Conservation (phyloP, 2,888 invertebrate genomes). For the Drosophila nr. fundita region DNA sequence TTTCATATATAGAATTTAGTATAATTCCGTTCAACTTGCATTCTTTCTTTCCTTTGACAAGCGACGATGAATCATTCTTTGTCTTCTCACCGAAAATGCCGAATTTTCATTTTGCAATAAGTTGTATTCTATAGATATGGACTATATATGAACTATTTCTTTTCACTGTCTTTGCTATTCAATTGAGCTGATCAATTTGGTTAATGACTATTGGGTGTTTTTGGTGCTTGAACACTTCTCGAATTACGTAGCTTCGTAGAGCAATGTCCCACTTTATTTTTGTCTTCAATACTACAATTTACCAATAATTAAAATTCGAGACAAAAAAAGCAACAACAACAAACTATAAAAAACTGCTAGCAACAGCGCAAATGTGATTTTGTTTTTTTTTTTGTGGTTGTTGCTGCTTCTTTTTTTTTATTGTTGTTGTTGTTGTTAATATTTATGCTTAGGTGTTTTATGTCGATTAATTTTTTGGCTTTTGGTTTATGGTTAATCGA, state of each 20-base stretch:
- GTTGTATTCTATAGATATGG: background rate
- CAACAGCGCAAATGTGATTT: constrained; percentile 49
- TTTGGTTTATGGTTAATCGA: constrained; percentile 36
- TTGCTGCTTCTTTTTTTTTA: background rate
- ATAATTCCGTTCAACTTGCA: background rate
- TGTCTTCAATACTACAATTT: constrained; percentile 54
- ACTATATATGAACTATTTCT: constrained; percentile 11
- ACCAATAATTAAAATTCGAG: constrained; percentile 69
- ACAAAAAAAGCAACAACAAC: constrained; percentile 45
- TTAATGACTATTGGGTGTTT: constrained; percentile 1
- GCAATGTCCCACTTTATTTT: constrained; percentile 63
- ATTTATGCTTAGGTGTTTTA: constrained; percentile 45
- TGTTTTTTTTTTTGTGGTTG: constrained; percentile 7
- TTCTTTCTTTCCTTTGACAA: background rate
- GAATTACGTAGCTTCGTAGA: constrained; percentile 46
- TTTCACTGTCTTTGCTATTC: constrained; percentile 6
- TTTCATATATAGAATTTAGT: background rate
- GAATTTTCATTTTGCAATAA: constrained; percentile 35
- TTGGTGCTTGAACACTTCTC: constrained; percentile 27
- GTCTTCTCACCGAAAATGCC: constrained; percentile 7
- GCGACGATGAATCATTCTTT: constrained; percentile 41
- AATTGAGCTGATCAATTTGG: background rate
- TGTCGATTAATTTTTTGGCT: constrained; percentile 34
- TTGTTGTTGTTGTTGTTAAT: constrained; percentile 12
- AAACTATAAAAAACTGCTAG: constrained; percentile 50